These are phyloP conservation scores for Calephelis perditalis DNA, from an alignment of 2,888 invertebrate species.

Conservation along the genomic window DNA sequence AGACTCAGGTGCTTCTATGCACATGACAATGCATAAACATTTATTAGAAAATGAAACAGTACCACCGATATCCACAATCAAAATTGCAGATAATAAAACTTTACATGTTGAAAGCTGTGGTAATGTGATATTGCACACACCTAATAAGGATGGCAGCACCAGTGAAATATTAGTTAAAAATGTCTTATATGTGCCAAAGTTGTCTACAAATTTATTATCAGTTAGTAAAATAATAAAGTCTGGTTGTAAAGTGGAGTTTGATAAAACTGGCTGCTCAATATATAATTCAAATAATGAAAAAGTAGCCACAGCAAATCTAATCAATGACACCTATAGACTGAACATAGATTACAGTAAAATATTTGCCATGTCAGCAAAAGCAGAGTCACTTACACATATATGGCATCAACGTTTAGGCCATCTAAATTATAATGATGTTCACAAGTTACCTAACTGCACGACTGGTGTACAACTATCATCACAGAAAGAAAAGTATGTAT, in stretches of 20 bases:
- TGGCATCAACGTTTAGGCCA: slow-evolving; percentile 27
- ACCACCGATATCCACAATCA: slow-evolving; percentile 22
- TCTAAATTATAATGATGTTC: slow-evolving; percentile 21
- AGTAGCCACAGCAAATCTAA: slow-evolving; percentile 21
- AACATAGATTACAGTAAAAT: slow-evolving; percentile 16
- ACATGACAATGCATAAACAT: background rate
- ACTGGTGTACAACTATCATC: slow-evolving; percentile 19
- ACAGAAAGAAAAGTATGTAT: slow-evolving; percentile 16
- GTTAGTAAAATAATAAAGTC: slow-evolving; percentile 25
- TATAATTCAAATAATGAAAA: slow-evolving; percentile 1
- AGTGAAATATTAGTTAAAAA: slow-evolving; percentile 20
- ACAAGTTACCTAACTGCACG: slow-evolving; percentile 22
- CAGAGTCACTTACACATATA: slow-evolving; percentile 14
- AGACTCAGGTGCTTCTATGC: background rate
- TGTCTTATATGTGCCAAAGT: slow-evolving; percentile 26
- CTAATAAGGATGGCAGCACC: slow-evolving; percentile 13
- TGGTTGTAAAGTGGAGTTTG: slow-evolving; percentile 14
- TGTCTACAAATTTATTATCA: slow-evolving; percentile 24
- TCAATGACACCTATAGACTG: slow-evolving; percentile 25
- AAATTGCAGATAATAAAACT: slow-evolving; percentile 22
- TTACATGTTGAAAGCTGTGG: slow-evolving; percentile 19
- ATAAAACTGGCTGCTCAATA: slow-evolving; percentile 1
- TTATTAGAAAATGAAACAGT: slow-evolving; percentile 18
- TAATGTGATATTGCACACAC: slow-evolving; percentile 12
- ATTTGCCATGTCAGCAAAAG: slow-evolving; percentile 16